Conservation (phyloP, 1,140 invertebrate genomes). For the Hycleus phaleratus region DNA sequence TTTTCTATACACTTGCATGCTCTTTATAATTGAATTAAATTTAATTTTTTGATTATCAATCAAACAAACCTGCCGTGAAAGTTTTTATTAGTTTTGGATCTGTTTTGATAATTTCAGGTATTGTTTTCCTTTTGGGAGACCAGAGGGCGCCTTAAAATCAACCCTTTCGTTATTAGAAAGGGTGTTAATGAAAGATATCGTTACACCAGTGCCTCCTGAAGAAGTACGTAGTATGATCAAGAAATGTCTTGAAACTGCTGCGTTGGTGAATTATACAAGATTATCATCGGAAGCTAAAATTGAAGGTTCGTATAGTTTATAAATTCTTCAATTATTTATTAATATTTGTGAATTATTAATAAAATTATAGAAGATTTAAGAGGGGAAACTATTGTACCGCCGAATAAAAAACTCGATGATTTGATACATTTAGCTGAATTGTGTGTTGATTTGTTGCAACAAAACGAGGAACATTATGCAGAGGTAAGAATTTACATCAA, state of each 20-base stretch:
- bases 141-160: conserved; percentile 94
- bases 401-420: conserved; percentile 89
- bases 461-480: conserved; percentile 99
- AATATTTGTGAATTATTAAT: conserved; percentile 6
- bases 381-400: conserved; percentile 71
- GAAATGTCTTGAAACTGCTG: conserved; percentile 95
- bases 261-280: conserved; percentile 93
- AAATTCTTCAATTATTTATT: neutral
- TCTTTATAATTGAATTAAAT: no score
- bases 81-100: neutral
- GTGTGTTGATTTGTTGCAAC: conserved; percentile 96
- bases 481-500: conserved; percentile 68
- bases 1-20: no score
- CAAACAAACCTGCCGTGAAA: neutral
- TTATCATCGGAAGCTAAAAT: conserved; percentile 96
- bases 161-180: conserved; percentile 92
- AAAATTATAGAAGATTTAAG: conserved; percentile 60
- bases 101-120: conserved; percentile 49
- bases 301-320: conserved; percentile 60
- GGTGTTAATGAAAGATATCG: conserved; percentile 98
- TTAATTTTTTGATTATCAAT: no score
- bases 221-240: conserved; percentile 94
- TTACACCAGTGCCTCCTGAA: conserved; percentile 93
- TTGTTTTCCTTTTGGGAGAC: conserved; percentile 97
- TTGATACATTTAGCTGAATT: conserved; percentile 94